Evolutionary conservation across 2,888 invertebrate genomes (phyloP).

Genomic region (Erebia aethiops): DNA sequence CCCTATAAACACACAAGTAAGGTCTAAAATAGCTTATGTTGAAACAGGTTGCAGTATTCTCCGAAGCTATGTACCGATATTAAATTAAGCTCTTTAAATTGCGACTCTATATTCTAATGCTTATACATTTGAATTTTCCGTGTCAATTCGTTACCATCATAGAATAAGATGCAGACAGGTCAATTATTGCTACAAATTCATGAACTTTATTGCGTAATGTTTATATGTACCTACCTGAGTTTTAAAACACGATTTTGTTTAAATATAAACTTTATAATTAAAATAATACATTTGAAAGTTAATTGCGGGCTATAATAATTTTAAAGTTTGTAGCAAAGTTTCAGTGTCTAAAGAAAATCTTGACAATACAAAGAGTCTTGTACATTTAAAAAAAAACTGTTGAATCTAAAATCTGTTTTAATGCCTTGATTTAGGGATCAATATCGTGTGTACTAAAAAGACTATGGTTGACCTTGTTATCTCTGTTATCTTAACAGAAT

Average conservation of each 20-base stretch:
- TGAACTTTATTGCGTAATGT: neutral
- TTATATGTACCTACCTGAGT: neutral
- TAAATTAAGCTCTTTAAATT: conserved; percentile 4
- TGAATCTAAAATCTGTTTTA: neutral
- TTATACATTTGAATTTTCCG: neutral
- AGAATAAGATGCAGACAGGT: conserved; percentile 3
- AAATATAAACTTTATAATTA: neutral
- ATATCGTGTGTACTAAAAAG: neutral
- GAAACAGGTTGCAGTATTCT: conserved; percentile 10
- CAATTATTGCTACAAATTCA: neutral
- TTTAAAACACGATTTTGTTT: neutral
- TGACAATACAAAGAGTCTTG: neutral
- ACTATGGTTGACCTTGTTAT: conserved; percentile 5
- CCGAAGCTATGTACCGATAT: neutral
- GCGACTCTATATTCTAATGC: neutral
- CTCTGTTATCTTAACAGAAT: conserved; percentile 29
- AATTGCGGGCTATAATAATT: neutral
- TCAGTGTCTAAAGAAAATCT: neutral
- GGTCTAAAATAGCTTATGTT: neutral
- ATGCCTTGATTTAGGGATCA: neutral
- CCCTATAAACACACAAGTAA: neutral
- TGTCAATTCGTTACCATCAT: neutral
- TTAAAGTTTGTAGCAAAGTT: neutral
- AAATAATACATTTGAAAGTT: neutral
- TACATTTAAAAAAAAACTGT: neutral